Percentiles rank a stretch among this genome's conserved stretches.
phyloP scores from a whole-genome alignment of 2,113 vertebrate genomes.

The Cyprinodon tularosa region DNA sequence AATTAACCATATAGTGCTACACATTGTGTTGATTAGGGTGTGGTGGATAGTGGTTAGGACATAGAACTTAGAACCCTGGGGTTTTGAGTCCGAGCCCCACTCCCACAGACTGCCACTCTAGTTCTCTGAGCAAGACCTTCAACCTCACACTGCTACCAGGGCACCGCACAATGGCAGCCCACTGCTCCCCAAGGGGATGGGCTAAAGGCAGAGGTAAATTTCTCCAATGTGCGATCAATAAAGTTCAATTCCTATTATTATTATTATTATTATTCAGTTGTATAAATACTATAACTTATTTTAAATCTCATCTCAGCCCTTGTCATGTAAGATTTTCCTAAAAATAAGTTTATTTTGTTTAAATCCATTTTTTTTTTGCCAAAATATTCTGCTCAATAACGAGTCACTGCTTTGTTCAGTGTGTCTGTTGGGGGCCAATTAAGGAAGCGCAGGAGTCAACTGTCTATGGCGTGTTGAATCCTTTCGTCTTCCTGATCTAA shows the following conservation, averaged over 20 bases:
- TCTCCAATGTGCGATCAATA: no score
- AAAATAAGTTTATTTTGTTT: conserved; percentile 1
- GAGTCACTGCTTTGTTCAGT: conserved; percentile 40
- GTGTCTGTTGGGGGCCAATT: conserved; percentile 63
- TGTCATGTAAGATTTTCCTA: conserved; percentile 3
- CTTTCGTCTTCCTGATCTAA: conserved; percentile 32
- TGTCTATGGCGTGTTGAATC: conserved; percentile 36
- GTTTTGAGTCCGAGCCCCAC: no score
- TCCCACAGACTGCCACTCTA: no score
- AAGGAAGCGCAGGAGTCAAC: conserved; percentile 53
- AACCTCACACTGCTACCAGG: no score
- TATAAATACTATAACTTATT: neutral
- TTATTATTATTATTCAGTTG: neutral
- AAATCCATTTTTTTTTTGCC: conserved; percentile 29
- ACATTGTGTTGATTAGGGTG: neutral
- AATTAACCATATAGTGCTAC: neutral
- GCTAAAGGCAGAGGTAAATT: no score
- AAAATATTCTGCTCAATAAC: conserved; percentile 34
- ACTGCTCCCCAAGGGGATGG: no score
- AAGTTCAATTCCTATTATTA: no score
- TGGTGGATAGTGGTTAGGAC: no score
- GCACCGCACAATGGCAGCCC: no score
- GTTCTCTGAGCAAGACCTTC: no score
- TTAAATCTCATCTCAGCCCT: neutral
- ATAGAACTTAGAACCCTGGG: no score